A percentile compares a stretch with the other conserved stretches of the same genome.
phyloP scores from a whole-genome alignment of 1,140 invertebrate genomes.

The Aphelinus certus region DNA sequence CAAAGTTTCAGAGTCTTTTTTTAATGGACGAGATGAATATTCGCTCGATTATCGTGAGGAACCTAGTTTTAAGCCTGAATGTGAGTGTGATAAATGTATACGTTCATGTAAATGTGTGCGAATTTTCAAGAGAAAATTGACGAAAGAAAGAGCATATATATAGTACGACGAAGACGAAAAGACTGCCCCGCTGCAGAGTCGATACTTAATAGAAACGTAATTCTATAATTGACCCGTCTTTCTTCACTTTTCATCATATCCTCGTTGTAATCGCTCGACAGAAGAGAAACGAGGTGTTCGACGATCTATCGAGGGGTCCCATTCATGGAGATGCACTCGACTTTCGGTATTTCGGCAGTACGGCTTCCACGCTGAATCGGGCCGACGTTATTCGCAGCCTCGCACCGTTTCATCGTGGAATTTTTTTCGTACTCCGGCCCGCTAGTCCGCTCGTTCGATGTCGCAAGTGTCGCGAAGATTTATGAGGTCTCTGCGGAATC shows the following conservation, averaged over 20 bases:
- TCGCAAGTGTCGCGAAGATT: not conserved
- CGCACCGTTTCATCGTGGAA: slow-evolving; percentile 13
- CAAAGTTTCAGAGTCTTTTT: slow-evolving; percentile 33
- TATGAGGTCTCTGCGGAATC: slow-evolving; percentile 3
- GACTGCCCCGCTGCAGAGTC: slow-evolving; percentile 32
- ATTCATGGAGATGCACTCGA: slow-evolving; percentile 20
- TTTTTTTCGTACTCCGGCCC: slow-evolving; percentile 6
- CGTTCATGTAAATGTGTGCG: slow-evolving; percentile 1
- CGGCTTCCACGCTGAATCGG: slow-evolving; percentile 20
- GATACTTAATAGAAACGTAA: slow-evolving; percentile 39
- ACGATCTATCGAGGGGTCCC: slow-evolving; percentile 17
- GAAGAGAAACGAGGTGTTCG: slow-evolving; percentile 12
- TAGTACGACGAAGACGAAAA: slow-evolving; percentile 23
- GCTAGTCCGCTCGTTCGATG: not conserved
- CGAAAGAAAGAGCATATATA: slow-evolving; percentile 15
- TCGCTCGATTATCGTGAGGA: slow-evolving; percentile 25
- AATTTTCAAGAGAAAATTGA: slow-evolving; percentile 13
- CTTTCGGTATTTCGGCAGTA: slow-evolving; percentile 14
- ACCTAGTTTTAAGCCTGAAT: slow-evolving; percentile 14
- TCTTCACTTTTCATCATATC: not conserved
- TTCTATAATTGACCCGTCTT: slow-evolving; percentile 4
- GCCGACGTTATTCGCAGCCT: slow-evolving; percentile 14
- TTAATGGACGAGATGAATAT: slow-evolving; percentile 7
- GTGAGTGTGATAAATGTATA: not conserved
- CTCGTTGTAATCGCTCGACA: slow-evolving; percentile 9